phyloP scores from a whole-genome alignment of 2,888 invertebrate species.

The Ormyrus labotus region DNA sequence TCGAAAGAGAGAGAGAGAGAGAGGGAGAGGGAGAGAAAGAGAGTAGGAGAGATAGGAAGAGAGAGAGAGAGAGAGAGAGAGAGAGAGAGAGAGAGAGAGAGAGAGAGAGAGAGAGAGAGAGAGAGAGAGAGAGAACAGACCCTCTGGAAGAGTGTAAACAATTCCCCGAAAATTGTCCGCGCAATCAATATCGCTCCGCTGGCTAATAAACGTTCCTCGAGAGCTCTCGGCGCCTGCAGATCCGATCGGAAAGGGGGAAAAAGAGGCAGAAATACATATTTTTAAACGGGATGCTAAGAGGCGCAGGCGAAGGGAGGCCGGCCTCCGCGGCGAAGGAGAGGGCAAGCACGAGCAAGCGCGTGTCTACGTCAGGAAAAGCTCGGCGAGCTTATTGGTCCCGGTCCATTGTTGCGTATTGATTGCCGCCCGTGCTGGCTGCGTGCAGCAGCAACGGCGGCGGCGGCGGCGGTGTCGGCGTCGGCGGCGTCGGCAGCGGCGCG shows the following conservation, averaged over 20 bases:
- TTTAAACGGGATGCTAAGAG: too few species aligned
- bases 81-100: neutral
- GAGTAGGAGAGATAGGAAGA: neutral
- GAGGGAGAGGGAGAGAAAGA: neutral
- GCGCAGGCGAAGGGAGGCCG: too few species aligned
- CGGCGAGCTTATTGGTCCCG: slow-evolving; percentile 74
- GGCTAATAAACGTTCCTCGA: too few species aligned
- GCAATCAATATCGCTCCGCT: too few species aligned
- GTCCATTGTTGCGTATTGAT: slow-evolving; percentile 76
- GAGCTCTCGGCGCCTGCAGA: too few species aligned
- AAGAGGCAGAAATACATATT: too few species aligned
- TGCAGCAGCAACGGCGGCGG: slow-evolving; percentile 59
- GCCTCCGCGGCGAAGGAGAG: slow-evolving; percentile 47
- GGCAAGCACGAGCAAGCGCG: slow-evolving; percentile 67
- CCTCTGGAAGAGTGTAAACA: too few species aligned
- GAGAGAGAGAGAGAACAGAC: too few species aligned
- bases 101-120: neutral
- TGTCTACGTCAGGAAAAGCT: slow-evolving; percentile 73
- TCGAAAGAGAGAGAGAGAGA: neutral
- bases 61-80: neutral
- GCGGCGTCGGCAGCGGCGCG: slow-evolving; percentile 37
- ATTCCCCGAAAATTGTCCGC: too few species aligned
- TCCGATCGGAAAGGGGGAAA: too few species aligned
- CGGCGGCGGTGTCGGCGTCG: slow-evolving; percentile 45
- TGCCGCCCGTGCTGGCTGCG: slow-evolving; percentile 71